Conservation (phyloP, 2,113 vertebrate species). For the Tachuris rubrigastra region DNA sequence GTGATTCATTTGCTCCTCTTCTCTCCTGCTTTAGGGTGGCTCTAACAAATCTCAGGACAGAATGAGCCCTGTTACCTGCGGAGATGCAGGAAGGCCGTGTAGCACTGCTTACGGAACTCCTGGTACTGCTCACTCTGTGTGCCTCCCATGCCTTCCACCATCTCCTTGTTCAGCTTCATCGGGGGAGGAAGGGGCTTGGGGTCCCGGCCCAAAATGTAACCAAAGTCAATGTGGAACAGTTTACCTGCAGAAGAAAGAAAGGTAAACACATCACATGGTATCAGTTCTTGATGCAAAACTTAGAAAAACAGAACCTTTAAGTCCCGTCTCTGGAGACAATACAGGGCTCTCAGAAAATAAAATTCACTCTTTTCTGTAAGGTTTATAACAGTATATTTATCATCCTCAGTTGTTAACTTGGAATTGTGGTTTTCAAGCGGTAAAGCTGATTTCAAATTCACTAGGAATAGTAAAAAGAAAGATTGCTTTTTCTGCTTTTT, state of each 20-base stretch:
- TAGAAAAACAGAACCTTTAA: background rate
- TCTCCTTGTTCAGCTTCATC: slow-evolving; percentile 99
- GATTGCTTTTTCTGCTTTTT: background rate
- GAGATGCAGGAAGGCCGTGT: slow-evolving; percentile 96
- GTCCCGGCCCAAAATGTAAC: slow-evolving; percentile 96
- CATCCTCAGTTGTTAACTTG: background rate
- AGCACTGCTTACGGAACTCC: slow-evolving; percentile 97
- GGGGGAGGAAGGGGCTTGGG: slow-evolving; percentile 96
- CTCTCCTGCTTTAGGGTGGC: background rate
- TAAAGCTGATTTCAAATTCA: background rate
- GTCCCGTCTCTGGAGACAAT: background rate
- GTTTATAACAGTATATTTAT: accelerated
- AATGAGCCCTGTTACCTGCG: slow-evolving; percentile 77
- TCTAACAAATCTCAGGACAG: background rate
- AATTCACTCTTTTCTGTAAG: background rate
- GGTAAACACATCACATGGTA: background rate
- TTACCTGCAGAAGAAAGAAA: slow-evolving; percentile 80
- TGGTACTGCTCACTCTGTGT: slow-evolving; percentile 99
- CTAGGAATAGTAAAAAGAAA: background rate
- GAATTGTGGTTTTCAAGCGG: background rate
- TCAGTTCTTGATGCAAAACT: background rate
- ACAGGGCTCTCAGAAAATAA: background rate
- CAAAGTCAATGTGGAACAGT: slow-evolving; percentile 99
- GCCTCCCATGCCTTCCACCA: slow-evolving; percentile 99
- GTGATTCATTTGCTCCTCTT: background rate